These are phyloP conservation scores for Eumacrocentrus americanus DNA, from an alignment of 2,888 invertebrate species.

Conservation along the genomic window DNA sequence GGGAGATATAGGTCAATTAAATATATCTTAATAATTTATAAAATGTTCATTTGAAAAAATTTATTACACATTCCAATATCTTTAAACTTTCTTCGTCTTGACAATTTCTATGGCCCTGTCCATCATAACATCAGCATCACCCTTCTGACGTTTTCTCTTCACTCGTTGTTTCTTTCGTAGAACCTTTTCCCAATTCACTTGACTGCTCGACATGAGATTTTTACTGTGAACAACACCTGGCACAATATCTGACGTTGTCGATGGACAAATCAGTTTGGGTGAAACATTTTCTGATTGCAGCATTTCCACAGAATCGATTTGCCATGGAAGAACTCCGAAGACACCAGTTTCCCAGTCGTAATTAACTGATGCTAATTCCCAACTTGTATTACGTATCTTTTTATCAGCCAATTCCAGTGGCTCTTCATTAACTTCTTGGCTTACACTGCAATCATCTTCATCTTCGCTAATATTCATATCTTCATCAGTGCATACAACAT, in stretches of 20 bases:
- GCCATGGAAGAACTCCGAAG: conserved; percentile 65
- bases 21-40: background rate
- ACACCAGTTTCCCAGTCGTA: conserved; percentile 63
- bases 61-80: no score
- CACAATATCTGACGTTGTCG: conserved; percentile 38
- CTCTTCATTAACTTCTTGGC: conserved; percentile 4
- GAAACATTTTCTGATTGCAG: conserved; percentile 30
- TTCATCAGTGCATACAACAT: conserved; percentile 62
- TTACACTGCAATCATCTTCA: no score
- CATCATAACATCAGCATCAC: conserved; percentile 39
- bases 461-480: conserved; percentile 50
- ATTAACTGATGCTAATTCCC: conserved; percentile 47
- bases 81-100: conserved; percentile 29
- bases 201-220: conserved; percentile 43
- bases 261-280: conserved; percentile 25
- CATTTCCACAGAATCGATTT: conserved; percentile 46
- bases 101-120: conserved; percentile 45
- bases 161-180: conserved; percentile 43
- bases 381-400: conserved; percentile 45
- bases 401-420: conserved; percentile 38
- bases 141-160: conserved; percentile 41
- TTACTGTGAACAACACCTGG: conserved; percentile 48
- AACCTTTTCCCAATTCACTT: conserved; percentile 52
- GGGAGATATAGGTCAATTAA: background rate
- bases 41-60: background rate